Conservation (phyloP, 37 sponge, comb jelly and placozoan genomes). For the Axinella damicornis region DNA sequence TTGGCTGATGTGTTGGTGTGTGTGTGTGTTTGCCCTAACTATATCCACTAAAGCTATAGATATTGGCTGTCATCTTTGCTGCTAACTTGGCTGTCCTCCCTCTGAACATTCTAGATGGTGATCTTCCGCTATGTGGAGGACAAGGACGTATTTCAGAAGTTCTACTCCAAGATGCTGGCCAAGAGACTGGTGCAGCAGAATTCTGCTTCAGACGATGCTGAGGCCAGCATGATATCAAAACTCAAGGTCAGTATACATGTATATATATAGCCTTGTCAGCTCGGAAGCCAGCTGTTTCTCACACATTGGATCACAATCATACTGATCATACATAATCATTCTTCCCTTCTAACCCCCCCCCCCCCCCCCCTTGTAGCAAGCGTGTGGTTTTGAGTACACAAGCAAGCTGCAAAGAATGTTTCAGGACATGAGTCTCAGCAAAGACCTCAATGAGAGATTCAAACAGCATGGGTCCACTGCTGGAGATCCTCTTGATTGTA, state of each 20-base stretch:
- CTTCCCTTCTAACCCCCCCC: no score
- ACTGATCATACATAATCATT: no score
- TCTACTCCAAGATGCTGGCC: slow-evolving; percentile 96
- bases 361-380: slow-evolving; percentile 49
- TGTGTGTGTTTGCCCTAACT: no score
- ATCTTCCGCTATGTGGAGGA: slow-evolving; percentile 97
- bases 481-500: slow-evolving; percentile 68
- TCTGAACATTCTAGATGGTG: slow-evolving; percentile 68
- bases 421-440: slow-evolving; percentile 95
- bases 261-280: no score
- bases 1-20: no score
- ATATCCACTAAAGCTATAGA: no score
- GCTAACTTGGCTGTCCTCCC: no score
- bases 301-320: no score
- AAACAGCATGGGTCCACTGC: slow-evolving; percentile 52
- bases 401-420: slow-evolving; percentile 98
- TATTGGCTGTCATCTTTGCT: no score
- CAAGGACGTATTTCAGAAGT: slow-evolving; percentile 99
- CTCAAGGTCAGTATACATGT: slow-evolving; percentile 79
- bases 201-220: slow-evolving; percentile 98
- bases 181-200: slow-evolving; percentile 94
- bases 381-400: slow-evolving; percentile 98
- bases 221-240: slow-evolving; percentile 99
- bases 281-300: no score
- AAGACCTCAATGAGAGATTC: slow-evolving; percentile 92